These are phyloP conservation scores for Eurois occulta DNA, from an alignment of 2,888 invertebrate genomes.

Conservation along the genomic window DNA sequence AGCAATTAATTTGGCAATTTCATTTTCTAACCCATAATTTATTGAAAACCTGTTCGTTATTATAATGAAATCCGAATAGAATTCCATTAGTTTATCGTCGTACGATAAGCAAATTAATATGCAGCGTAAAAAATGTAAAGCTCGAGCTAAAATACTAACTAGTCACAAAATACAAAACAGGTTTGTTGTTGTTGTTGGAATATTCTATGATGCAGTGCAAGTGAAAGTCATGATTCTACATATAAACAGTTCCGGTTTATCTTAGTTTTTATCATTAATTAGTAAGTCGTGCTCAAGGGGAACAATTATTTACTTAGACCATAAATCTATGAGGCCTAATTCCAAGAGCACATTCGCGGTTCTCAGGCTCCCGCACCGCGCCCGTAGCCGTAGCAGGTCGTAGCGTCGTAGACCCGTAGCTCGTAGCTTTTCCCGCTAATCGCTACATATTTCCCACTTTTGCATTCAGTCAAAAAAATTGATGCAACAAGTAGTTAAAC, in stretches of 20 bases:
- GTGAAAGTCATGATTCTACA: constrained; percentile 89
- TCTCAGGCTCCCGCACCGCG: constrained; percentile 25
- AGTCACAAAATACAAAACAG: constrained; percentile 81
- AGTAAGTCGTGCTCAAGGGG: constrained; percentile 67
- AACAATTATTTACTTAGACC: constrained; percentile 31
- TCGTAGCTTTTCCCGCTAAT: constrained; percentile 20
- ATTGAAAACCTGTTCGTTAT: constrained; percentile 72
- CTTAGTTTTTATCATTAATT: constrained; percentile 80
- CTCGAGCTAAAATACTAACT: constrained; percentile 75
- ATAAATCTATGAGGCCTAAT: constrained; percentile 13
- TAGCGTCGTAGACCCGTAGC: constrained; percentile 37
- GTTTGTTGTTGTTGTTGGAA: constrained; percentile 84
- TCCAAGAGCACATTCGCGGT: background rate
- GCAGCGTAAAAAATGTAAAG: constrained; percentile 69
- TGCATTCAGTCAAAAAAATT: background rate
- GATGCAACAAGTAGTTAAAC: background rate
- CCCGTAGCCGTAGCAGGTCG: constrained; percentile 34
- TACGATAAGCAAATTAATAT: constrained; percentile 77
- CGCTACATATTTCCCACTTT: background rate
- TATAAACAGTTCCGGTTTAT: constrained; percentile 87
- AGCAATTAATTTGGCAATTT: constrained; percentile 66
- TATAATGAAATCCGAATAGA: constrained; percentile 76
- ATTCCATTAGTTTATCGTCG: constrained; percentile 72
- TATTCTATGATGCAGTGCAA: constrained; percentile 88
- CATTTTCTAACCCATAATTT: constrained; percentile 73